Evolutionary conservation across 1,140 invertebrate species (phyloP), one percentile per base, ranked within the genome.

Genomic region (Oncopeltus fasciatus): DNA sequence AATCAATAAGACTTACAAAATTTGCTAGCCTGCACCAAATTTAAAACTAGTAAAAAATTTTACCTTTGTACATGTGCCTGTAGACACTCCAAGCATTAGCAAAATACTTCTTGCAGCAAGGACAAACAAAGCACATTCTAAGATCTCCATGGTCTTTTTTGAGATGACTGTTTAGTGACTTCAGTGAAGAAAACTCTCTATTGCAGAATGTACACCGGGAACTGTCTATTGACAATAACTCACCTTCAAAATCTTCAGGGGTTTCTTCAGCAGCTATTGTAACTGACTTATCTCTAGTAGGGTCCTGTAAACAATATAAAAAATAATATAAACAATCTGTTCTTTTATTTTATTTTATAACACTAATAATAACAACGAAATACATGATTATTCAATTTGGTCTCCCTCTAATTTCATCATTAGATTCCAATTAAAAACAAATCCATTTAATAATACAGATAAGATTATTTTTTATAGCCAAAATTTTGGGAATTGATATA

Each of bases 61-160:
- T 81, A 69, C 84, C 79, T 77, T 83, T 85, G 60, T 79, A 80
- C 9, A 86, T 74, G 76, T 87, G 85, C n/a, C 84, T 75, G 68
- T 83, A 83, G 4, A 86, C 84, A 67, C 82, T 80, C 78, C 82
- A 85, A 0, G 80, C 76, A 65, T 83, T 84, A 33, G 82, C 75
- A 71, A 85, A 86, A 63, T 78, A 80, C 61, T 79, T 78, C n/a
- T 80, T 72, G 69, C 84, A 86, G 62, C 80, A 81, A 12, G 83
- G 83, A 69, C 85, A 87, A 14, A 79, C 78, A 69, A 81, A 86
- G 2, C 82, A 80, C 46, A 81, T 72, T 38, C 81, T 73, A 51
- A 78, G 80, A 70, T 57, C 31, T 5, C 56, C 84, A 76, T 64
- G 79, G 80, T 69, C 84, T 85, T 64, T 83, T 80, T 67, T 86